phyloP scores from a whole-genome alignment of 1,140 invertebrate genomes.

The Euschistus heros region DNA sequence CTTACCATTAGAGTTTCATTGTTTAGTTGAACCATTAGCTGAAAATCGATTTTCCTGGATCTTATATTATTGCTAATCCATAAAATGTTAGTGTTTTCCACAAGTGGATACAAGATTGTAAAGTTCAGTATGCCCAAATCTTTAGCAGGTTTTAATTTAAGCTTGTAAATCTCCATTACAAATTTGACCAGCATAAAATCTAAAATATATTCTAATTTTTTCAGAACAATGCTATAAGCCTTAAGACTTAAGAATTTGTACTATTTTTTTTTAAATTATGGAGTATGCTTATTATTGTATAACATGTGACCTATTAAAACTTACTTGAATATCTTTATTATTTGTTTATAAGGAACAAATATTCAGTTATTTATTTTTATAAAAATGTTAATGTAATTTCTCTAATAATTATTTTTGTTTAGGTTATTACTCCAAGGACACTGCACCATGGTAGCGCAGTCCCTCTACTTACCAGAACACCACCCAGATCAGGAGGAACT shows the following conservation, averaged over 20 bases:
- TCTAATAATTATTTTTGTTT: neutral
- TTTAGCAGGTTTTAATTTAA: neutral
- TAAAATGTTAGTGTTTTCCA: too few relatives aligned
- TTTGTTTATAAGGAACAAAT: neutral
- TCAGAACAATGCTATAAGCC: too few relatives aligned
- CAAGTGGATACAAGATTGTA: too few relatives aligned
- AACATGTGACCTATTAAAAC: neutral
- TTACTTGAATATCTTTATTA: neutral
- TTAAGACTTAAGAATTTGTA: too few relatives aligned
- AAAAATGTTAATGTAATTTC: neutral
- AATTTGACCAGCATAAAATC: too few relatives aligned
- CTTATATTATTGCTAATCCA: too few relatives aligned
- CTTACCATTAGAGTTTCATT: too few relatives aligned
- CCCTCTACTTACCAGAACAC: conserved; percentile 16
- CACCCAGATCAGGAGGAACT: neutral
- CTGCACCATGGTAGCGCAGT: conserved; percentile 17
- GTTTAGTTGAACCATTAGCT: too few relatives aligned
- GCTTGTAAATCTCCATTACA: too few relatives aligned
- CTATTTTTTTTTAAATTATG: too few relatives aligned
- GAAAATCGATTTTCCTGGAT: too few relatives aligned
- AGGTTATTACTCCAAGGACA: conserved; percentile 21
- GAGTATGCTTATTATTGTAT: neutral
- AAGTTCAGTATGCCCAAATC: neutral
- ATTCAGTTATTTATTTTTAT: neutral
- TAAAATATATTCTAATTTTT: too few relatives aligned